Base-by-base conservation (phyloP, 2,113 vertebrate species). In the Nansenia antarctica region DNA sequence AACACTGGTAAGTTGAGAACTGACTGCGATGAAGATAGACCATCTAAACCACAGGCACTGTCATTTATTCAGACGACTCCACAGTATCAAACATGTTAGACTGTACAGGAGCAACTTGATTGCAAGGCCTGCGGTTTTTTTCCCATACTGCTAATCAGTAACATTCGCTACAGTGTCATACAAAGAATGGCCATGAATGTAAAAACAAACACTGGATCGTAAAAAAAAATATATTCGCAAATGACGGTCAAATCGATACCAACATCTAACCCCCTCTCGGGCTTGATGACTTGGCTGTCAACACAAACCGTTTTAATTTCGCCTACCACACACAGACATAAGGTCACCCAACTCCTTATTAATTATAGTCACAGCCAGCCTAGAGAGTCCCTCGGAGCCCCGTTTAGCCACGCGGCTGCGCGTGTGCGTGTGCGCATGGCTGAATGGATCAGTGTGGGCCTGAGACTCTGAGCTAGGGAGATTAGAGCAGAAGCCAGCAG, bases 361-460 rank as follows among this genome's bases (percentile, higher is more conserved):
- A 82, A 80, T 76, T 79, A 79, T 45, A 60, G 64, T 63, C 76
- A 75, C 30, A 61, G 73, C 67, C 62, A 70, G 76, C 72, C 74
- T 78, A 62, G 22, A 62, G 69, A 58, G 69, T 53, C 57, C 32
- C 60, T 60, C 35, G 53, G 24, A 61, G 49, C 22, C 6, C 20
- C 1, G 26, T 35, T 32, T 14, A 32, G 29, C n/a, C 22, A 14
- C 15, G 60, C 7, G 22, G 35, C 60, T n/a, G 20, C 5, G 15
- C 12, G n/a, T n/a, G 53, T 42, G 7, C 27, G 62, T 20, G n/a
- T n/a, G n/a, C n/a, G 42, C 30, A 20, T 29, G 32, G 37, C 26
- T 52, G 45, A 31, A 32, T 35, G 34, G 52, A 58, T 42, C 55
- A 30, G 31, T 4, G 5, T 18, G 11, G 30, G 31, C 54, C 47